These are phyloP conservation scores for Drosophila kanekoi DNA, from an alignment of 2,888 invertebrate species.

Conservation along the genomic window DNA sequence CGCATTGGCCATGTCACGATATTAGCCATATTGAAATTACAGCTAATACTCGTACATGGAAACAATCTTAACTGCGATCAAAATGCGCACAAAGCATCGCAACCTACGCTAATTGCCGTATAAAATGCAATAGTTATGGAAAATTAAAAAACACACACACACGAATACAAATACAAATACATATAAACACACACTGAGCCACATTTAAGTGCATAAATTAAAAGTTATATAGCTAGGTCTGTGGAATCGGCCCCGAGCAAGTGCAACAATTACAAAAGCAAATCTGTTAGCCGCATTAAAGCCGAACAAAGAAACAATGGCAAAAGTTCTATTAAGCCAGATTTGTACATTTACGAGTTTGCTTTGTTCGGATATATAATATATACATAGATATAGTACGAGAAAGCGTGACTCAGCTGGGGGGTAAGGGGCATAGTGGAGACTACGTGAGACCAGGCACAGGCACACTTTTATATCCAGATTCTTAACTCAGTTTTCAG, in stretches of 20 bases:
- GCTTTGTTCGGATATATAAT: background rate
- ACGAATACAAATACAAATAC: conserved; percentile 3
- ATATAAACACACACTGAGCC: conserved; percentile 18
- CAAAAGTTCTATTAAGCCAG: conserved; percentile 34
- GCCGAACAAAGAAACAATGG: conserved; percentile 40
- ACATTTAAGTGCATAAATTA: conserved; percentile 48
- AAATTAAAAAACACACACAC: conserved; percentile 10
- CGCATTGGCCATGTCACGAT: conserved; percentile 56
- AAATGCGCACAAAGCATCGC: conserved; percentile 45
- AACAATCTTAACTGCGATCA: conserved; percentile 57
- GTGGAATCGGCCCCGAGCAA: conserved; percentile 52
- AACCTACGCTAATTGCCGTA: conserved; percentile 60
- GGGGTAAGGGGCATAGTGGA: background rate
- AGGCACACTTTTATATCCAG: background rate
- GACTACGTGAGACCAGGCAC: background rate
- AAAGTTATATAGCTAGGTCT: conserved; percentile 36
- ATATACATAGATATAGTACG: background rate
- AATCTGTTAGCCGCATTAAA: conserved; percentile 43
- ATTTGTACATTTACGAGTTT: conserved; percentile 29
- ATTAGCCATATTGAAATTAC: conserved; percentile 37
- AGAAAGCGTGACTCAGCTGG: background rate
- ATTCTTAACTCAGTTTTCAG: conserved; percentile 1
- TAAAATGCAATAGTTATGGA: conserved; percentile 58
- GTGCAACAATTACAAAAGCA: conserved; percentile 50
- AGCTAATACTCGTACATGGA: conserved; percentile 35